Evolutionary conservation across 2,113 vertebrate genomes (phyloP), one percentile per base, ranked within the genome.

Genomic region (Corvus cornix): DNA sequence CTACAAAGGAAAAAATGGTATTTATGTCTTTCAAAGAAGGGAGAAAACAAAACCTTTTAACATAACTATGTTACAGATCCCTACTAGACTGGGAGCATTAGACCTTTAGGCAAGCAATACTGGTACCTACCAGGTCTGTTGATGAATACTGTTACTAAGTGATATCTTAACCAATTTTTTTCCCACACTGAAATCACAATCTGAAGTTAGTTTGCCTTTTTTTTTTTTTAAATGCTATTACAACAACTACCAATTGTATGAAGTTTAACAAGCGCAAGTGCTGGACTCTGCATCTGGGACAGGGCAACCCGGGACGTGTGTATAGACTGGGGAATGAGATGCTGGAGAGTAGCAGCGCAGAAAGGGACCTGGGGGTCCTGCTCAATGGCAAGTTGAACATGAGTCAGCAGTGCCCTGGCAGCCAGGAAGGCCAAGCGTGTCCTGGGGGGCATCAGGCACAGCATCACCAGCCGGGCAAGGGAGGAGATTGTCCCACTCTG

Each of bases 381-480:
- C 9, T 35, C 3, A 0, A 16, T 27, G 41, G 14, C 30, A 83
- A 43, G 4, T 1, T 48, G 21, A 41, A 69, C 1, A 4, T 1
- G 3, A 69, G 48, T 19, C 70, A 69, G 39, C 15, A 48, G 41
- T 41, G 63, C 17, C n/a, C n/a, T 31, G 30, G 78, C 30, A 76
- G 41, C 41, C 55, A 76, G 48, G 39, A 75, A 14, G 3, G 30
- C 13, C 39, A 70, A 8, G 1, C 1, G 0, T 39, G 28, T 53
- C 39, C 41, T 26, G 49, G 9, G n/a, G 23, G 3, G 10, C 51
- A 66, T 33, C 22, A 66, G 31, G n/a, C 10, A 70, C 20, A 48
- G 33, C 52, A 67, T 8, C 0, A 0, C 9, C 33, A 46, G 15
- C 8, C 0, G 0, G 37, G 21, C 17, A 67, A 22, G 5, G 26